Base-by-base conservation (phyloP, 2,797 vertebrate species). In the Zenarchopterus dispar region DNA sequence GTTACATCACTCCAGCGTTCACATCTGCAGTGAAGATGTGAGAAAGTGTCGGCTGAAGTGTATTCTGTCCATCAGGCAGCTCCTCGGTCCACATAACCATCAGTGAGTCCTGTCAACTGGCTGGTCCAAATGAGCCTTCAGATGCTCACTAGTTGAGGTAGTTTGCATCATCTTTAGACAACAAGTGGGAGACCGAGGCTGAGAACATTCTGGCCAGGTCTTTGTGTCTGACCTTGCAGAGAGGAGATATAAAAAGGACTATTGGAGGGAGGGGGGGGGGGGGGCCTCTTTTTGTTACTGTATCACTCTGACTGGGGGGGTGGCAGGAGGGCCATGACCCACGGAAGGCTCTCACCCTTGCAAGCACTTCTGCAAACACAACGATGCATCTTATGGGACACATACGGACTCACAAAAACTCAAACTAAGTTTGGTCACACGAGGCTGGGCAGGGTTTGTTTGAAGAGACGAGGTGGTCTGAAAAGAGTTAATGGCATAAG, bases 291-390 rank as follows among this genome's bases (percentile, higher is more conserved):
- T 81, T 92, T 91, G 89, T 92, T 90, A 92, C 88, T 92, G 91
- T 92, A 93, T 90, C 79, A 71, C 79, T 80, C 78, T 73, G 85
- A 64, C 46, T 42, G 11, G 44, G 62, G 73, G 65, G 73, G 48
- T 21, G 41, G n/a, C 22, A 0, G 21, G 75, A 67, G 85, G 74
- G 77, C 33, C 28, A 50, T 91, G 88, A 91, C 80, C 87, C 80
- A 80, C 71, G 23, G 69, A 78, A 73, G 73, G 85, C 63, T 88
- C 85, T 90, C 85, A 84, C 86, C 91, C 85, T 78, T 73, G 82
- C 86, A 88, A 92, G 90, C 89, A 92, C 90, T 92, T 93, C 81
- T 88, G 88, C 90, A 92, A 93, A 92, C 91, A 92, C 67, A 3
- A 61, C 4, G 54, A 31, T 44, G 80, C 77, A 80, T 85, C 81